Evolutionary conservation across 2,113 vertebrate genomes (phyloP), one percentile per base, ranked within the genome.

Genomic region (Anthoscopus minutus): DNA sequence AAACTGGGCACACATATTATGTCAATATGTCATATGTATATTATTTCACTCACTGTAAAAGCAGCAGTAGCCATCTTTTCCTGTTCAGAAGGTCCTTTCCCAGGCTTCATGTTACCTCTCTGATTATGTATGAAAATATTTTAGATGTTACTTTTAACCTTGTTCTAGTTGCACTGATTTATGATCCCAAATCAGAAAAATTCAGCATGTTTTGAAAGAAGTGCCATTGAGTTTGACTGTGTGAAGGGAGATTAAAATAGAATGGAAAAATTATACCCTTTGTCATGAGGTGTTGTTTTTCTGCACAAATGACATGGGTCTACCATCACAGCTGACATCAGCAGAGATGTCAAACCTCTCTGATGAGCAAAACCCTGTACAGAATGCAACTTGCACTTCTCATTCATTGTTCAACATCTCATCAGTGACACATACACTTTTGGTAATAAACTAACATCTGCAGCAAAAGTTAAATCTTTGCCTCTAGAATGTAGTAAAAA

Each of bases 351-450:
- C 92, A 94, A 88, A 86, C 2, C 16, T 86, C 62, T 81, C 64
- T 92, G 73, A 67, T 71, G 74, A 93, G 80, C 45, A 93, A 94
- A 82, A 90, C 38, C 33, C 40, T 23, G 40, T 31, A 24, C 35
- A 71, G 80, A 82, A 69, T 42, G 47, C 15, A 85, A 28, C 54
- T 81, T 82, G 37, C 45, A n/a, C 37, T 76, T 65, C 60, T 96
- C 62, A n/a, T 94, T 91, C 95, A 53, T 78, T 91, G 65, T 89
- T 94, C 89, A 87, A 57, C 40, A 48, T 88, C 74, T 92, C 54
- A 79, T 85, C 76, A 82, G 83, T 83, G 87, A 79, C 56, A 92
- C 11, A 42, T 16, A 66, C 15, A n/a, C 25, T 90, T 84, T 48
- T 1, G 0, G 35, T 81, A 94, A 85, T 71, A 83, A 88, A 57